Evolutionary conservation across 2,888 invertebrate species (phyloP).

Genomic region (Copidosoma aretas): DNA sequence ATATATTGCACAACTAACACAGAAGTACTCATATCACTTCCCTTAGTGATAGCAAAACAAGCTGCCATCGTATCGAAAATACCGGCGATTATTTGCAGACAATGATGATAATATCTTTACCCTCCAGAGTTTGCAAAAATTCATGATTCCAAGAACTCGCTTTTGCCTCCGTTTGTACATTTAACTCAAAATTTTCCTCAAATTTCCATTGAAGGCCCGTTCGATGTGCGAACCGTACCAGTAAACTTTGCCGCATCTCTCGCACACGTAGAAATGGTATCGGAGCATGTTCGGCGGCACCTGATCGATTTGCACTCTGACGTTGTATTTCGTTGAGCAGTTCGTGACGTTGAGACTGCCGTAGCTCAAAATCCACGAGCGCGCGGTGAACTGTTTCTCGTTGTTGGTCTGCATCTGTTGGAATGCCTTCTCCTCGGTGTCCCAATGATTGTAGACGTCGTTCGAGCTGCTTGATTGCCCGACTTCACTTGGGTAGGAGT

Average conservation of each 20-base stretch:
- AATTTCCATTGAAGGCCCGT: conserved; percentile 29
- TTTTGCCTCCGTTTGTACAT: conserved; percentile 13
- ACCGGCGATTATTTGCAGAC: too few relatives aligned
- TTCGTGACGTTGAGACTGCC: conserved; percentile 59
- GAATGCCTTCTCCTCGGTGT: conserved; percentile 9
- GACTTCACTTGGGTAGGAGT: background rate
- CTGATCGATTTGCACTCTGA: conserved; percentile 66
- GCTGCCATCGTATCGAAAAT: too few relatives aligned
- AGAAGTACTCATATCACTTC: too few relatives aligned
- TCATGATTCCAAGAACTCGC: conserved; percentile 23
- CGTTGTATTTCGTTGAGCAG: conserved; percentile 67
- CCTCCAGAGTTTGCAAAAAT: too few relatives aligned
- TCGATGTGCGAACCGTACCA: conserved; percentile 69
- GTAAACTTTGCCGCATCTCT: conserved; percentile 76
- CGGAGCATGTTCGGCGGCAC: conserved; percentile 62
- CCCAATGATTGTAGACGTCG: conserved; percentile 19
- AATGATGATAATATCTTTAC: too few relatives aligned
- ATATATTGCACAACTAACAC: conserved; percentile 16
- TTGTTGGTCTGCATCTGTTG: conserved; percentile 1
- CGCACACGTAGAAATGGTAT: conserved; percentile 72
- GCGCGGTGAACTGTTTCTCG: background rate
- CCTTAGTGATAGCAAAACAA: too few relatives aligned
- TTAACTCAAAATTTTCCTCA: conserved; percentile 27
- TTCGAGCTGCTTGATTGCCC: background rate
- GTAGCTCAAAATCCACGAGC: conserved; percentile 55